Evolutionary conservation across 2,888 invertebrate genomes (phyloP), one percentile per base, ranked within the genome.

Genomic region (Ferrisia virgata): DNA sequence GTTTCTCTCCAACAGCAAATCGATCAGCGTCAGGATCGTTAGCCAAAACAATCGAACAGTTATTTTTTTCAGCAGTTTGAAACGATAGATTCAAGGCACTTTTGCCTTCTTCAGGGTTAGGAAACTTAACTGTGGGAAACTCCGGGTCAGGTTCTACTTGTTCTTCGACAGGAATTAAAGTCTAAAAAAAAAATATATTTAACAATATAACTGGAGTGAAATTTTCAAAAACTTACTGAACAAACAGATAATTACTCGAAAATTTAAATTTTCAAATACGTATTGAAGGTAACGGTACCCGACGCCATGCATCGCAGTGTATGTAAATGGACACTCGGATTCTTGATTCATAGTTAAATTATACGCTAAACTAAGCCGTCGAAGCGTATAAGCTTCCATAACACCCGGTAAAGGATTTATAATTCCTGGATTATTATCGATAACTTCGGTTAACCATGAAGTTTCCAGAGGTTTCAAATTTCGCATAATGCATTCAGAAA

Each of bases 11-110:
- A 31, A 96, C 93, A 0, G 98, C 98, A 86, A 98, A 90, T 85
- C 99, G 91, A 89, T 99, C 99, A 0, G 99, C 99, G 89, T 99
- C 99, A 0, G 99, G 99, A 90, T 99, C 99, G 89, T 99, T 99
- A 11, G 98, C 98, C 79, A 99, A 90, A 86, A 99, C 95, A 5
- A 98, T 89, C 0, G 91, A 90, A 76, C 93, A 93, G 0, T 90
- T 91, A 86, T 92, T 90, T 80, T 90, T 88, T 87, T 95, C 92
- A 0, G 99, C 99, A 13, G 95, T 93, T 88, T 91, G 89, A 86
- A 95, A 92, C 58, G 96, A 93, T 58, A 96, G 89, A 87, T 93
- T 91, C 86, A 97, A 88, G 28, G 96, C 94, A 86, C 94, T 93
- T 87, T 93, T 92, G 0, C 96, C 96, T 90, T 99, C 99, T 88